These are phyloP conservation scores for Protodeltote pygarga DNA, from an alignment of 2,888 invertebrate species.

Conservation along the genomic window DNA sequence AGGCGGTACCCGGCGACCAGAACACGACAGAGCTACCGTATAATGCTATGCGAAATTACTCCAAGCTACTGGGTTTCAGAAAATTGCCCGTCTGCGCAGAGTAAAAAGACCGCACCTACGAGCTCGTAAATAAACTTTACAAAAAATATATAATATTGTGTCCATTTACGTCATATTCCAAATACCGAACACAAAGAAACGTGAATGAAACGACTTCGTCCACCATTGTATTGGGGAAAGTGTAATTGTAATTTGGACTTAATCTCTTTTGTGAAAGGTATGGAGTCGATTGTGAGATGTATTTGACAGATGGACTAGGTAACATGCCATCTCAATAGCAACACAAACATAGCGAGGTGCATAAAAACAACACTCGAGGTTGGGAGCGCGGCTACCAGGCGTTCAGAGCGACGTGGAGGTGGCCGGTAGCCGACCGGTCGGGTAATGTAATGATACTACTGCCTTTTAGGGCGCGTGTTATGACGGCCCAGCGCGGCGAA, in stretches of 20 bases:
- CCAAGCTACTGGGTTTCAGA: slow-evolving; percentile 47
- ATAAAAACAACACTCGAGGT: slow-evolving; percentile 76
- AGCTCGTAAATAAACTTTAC: slow-evolving; percentile 47
- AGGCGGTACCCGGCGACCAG: slow-evolving; percentile 62
- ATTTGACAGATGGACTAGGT: slow-evolving; percentile 59
- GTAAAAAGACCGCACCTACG: slow-evolving; percentile 40
- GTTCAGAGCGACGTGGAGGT: slow-evolving; percentile 69
- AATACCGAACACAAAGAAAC: slow-evolving; percentile 73
- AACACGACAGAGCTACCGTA: slow-evolving; percentile 59
- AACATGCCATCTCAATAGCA: slow-evolving; percentile 72
- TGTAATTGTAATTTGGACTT: slow-evolving; percentile 41
- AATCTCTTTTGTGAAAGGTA: slow-evolving; percentile 31
- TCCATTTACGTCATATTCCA: slow-evolving; percentile 70
- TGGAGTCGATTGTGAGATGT: slow-evolving; percentile 25
- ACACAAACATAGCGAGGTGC: slow-evolving; percentile 74
- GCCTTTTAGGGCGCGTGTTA: slow-evolving; percentile 83
- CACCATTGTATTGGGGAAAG: slow-evolving; percentile 62
- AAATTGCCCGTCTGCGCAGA: slow-evolving; percentile 39
- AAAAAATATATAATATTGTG: slow-evolving; percentile 48
- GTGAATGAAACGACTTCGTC: slow-evolving; percentile 76
- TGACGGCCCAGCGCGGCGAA: slow-evolving; percentile 67
- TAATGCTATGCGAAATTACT: slow-evolving; percentile 47
- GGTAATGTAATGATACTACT: slow-evolving; percentile 84
- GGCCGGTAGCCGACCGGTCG: slow-evolving; percentile 76
- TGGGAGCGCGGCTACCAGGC: slow-evolving; percentile 75